Evolutionary conservation across 2,797 vertebrate species (phyloP).

Genomic region (Denticeps clupeoides): DNA sequence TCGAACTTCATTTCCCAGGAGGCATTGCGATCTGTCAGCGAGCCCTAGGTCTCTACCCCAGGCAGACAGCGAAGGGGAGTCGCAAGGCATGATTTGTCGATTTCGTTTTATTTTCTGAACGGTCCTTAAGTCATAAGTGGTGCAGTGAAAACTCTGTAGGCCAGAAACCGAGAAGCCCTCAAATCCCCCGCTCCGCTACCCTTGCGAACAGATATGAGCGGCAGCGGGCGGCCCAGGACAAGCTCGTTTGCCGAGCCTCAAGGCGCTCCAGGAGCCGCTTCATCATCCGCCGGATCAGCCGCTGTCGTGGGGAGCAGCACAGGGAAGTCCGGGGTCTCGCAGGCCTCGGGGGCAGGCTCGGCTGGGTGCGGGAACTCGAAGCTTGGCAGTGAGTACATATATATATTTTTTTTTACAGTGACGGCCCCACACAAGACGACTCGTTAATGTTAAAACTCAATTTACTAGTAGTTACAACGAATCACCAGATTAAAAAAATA

Average conservation of each 20-base stretch:
- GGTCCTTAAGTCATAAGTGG: constrained; percentile 28
- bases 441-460: no score
- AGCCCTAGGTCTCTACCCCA: constrained; percentile 54
- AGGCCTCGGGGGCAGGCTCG: constrained; percentile 64
- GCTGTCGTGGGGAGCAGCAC: constrained; percentile 66
- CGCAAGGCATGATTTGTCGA: constrained; percentile 13
- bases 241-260: constrained; percentile 80
- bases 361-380: constrained; percentile 67
- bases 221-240: constrained; percentile 78
- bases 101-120: constrained; percentile 10
- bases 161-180: constrained; percentile 35
- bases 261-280: constrained; percentile 63
- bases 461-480: no score
- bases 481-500: no score
- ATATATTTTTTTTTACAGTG: not conserved
- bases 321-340: constrained; percentile 64
- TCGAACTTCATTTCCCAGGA: constrained; percentile 56
- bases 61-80: constrained; percentile 45
- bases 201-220: constrained; percentile 63
- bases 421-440: no score
- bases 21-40: constrained; percentile 46
- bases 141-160: constrained; percentile 32
- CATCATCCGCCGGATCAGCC: constrained; percentile 57
- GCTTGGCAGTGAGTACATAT: constrained; percentile 66
- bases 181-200: constrained; percentile 42